Conservation (phyloP, 30 jellyfish, hydroid and myxozoan genomes). For the Aurelia coerulea region DNA sequence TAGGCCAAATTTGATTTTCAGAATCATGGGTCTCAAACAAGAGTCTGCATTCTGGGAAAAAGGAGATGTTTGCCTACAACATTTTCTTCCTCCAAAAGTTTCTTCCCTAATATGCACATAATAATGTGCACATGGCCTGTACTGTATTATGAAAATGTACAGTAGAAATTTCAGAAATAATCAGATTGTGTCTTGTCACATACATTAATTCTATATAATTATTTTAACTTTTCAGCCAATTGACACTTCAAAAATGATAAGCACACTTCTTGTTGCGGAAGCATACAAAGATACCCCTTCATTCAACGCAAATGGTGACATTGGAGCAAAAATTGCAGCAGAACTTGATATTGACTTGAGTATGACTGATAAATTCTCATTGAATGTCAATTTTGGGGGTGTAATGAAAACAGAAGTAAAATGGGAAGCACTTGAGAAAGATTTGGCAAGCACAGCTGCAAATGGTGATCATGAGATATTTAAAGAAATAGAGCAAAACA, state of each 20-base stretch:
- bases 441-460: conserved; percentile 34
- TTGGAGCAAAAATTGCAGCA: conserved; percentile 92
- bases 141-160: no score
- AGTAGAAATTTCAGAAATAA: no score
- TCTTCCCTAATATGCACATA: no score
- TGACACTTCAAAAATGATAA: conserved; percentile 17
- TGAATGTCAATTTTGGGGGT: conserved; percentile 76
- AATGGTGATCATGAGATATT: conserved; percentile 65
- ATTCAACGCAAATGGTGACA: conserved; percentile 81
- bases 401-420: conserved; percentile 80
- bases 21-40: no score
- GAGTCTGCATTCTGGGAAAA: no score
- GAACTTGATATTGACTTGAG: conserved; percentile 81
- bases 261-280: conserved; percentile 40
- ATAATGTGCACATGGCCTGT: no score
- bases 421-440: conserved; percentile 84
- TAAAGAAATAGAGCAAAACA: conserved; percentile 37
- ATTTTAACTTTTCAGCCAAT: conserved; percentile 13
- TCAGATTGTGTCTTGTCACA: no score
- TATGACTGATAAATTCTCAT: conserved; percentile 67
- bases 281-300: conserved; percentile 83
- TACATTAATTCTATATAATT: no score
- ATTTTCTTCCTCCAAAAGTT: no score
- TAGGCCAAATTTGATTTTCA: no score
- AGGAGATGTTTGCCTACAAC: no score